Percentiles rank a stretch among this genome's conserved stretches.
Evolutionary conservation across 2,888 invertebrate species (phyloP).

Genomic region (Cerastoderma edule): DNA sequence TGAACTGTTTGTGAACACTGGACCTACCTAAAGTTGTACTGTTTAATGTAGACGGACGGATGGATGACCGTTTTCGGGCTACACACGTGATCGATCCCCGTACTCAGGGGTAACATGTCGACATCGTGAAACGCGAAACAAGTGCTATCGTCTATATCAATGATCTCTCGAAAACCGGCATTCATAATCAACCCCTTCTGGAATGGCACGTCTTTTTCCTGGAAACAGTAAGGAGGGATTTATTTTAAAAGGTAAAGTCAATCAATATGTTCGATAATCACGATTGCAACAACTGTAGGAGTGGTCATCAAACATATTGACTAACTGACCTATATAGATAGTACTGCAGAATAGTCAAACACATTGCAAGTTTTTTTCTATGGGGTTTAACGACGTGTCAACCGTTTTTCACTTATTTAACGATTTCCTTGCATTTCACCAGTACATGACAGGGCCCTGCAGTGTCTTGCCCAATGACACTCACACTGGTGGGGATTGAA

Average conservation of each 20-base stretch:
- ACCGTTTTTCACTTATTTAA: no score
- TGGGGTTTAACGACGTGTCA: no score
- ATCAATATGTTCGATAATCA: background rate
- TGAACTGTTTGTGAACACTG: no score
- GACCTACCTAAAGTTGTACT: slow-evolving; percentile 15
- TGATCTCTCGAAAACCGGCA: background rate
- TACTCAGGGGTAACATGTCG: slow-evolving; percentile 16
- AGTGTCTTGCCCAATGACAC: no score
- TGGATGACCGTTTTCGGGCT: slow-evolving; percentile 8
- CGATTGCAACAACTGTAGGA: background rate
- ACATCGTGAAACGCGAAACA: slow-evolving; percentile 18
- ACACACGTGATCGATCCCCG: slow-evolving; percentile 3
- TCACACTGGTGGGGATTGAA: no score
- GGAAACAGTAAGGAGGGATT: no score
- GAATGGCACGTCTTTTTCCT: slow-evolving; percentile 16
- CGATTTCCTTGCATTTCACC: no score
- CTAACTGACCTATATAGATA: background rate
- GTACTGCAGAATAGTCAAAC: background rate
- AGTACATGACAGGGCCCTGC: no score
- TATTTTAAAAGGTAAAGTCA: background rate
- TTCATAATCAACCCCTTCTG: slow-evolving; percentile 14
- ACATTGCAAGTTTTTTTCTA: background rate
- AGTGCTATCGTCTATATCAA: background rate
- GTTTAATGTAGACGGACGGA: slow-evolving; percentile 18
- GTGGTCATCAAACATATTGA: background rate